phyloP scores from a whole-genome alignment of 2,113 vertebrate genomes.

The Notarius lentiginosus region DNA sequence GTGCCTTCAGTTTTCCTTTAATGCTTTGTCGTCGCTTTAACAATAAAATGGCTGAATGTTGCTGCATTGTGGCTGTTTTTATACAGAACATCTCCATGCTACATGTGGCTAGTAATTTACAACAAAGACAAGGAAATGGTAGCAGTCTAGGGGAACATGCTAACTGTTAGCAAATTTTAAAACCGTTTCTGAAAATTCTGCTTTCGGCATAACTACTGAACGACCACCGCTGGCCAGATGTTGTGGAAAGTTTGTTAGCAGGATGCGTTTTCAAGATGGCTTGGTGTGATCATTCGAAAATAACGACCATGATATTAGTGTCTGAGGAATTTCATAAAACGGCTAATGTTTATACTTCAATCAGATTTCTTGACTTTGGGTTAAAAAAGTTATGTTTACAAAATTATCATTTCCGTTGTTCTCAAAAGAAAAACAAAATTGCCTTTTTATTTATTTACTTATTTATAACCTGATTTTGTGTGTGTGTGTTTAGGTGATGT shows the following conservation, averaged over 20 bases:
- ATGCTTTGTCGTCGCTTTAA: background rate
- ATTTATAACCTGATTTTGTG: background rate
- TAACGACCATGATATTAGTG: background rate
- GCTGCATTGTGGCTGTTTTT: background rate
- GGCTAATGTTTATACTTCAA: background rate
- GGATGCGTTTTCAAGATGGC: background rate
- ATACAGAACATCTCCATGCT: background rate
- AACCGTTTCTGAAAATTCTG: too few species aligned
- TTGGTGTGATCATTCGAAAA: background rate
- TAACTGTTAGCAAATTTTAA: background rate
- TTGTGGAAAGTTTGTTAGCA: background rate
- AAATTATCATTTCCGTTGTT: too few species aligned
- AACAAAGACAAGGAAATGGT: background rate
- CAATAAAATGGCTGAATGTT: background rate
- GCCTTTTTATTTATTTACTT: too few species aligned
- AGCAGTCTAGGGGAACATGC: background rate
- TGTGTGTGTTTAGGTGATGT: slow-evolving; percentile 67
- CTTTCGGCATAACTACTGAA: background rate
- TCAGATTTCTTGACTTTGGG: background rate
- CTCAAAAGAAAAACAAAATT: too few species aligned
- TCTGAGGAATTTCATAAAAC: background rate
- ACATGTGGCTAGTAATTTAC: background rate
- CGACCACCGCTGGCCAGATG: background rate
- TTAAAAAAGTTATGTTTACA: background rate
- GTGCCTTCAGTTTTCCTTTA: too few species aligned